Base-by-base conservation (phyloP, 2,797 vertebrate species). In the Cryptoprocta ferox region DNA sequence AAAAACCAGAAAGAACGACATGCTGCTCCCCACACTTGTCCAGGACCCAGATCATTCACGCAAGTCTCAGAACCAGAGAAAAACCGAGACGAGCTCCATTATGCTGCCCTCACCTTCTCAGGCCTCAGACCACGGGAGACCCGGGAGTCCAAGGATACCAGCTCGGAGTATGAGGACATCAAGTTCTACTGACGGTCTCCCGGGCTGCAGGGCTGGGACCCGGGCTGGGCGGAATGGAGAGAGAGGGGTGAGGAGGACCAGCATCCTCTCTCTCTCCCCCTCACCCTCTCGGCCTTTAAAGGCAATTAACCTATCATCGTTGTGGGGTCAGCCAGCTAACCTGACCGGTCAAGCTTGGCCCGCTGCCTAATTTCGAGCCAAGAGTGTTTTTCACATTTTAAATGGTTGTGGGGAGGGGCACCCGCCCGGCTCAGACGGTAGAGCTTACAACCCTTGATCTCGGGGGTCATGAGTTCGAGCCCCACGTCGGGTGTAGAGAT, bases 71-170 rank as follows among this genome's bases (percentile, higher is more conserved):
- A 68, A 39, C 18, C 89, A 0, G 30, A 50, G 50, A 39, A 26
- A 3, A 14, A 12, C 42, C 39, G 11, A 0, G 96, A 95, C 0
- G 98, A 97, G 26, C 18, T 97, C 12, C 94, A 97, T 4, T 98
- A 98, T 0, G 96, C 98, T 0, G 2, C 50, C 1, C 24, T 98
- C 56, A 32, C 42, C 42, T 98, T 98, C 75, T 45, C 78, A 3
- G 91, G 61, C 37, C 12, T 7, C 53, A 61, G 89, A 48, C 42
- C 19, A 0, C 3, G 24, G 73, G 83, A n/a, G 2, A 4, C 15
- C 16, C 66, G 26, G n/a, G 24, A 7, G 1, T 30, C n/a, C 3
- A 13, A 8, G 14, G 78, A 75, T 0, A 21, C 42, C 0, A 2
- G 14, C 0, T 28, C 90, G 0, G 97, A 98, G 1, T 98, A 98